Evolutionary conservation across 2,113 vertebrate genomes (phyloP), one percentile per base, ranked within the genome.

Genomic region (Mugil cephalus): DNA sequence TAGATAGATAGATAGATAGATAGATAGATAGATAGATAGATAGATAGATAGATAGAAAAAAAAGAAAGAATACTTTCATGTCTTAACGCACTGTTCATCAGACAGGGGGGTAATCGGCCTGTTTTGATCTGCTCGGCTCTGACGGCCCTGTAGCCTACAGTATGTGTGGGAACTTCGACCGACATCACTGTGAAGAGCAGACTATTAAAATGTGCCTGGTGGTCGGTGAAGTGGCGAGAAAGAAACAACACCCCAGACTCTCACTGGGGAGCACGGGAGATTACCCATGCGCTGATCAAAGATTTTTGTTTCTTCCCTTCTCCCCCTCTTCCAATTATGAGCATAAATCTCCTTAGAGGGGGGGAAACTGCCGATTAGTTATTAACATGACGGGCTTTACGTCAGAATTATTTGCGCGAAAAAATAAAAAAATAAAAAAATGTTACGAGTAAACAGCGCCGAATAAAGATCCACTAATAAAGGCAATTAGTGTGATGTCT

Each of bases 151-250:
- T 46, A 79, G 73, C 61, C 72, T 52, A 34, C 61, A 69, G 74
- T 71, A n/a, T 54, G 24, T 77, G 81, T 68, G 87, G 74, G 81
- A 79, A 84, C 85, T 85, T 80, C 24, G 73, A 79, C 72, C 56
- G 50, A 73, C 70, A 86, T 74, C 73, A 69, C 79, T 73, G 60
- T 82, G 74, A 68, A 59, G 73, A 74, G 70, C 86, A 87, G 84
- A 73, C 87, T 85, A 88, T 88, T 85, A 83, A 80, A 92, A 88
- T 87, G 74, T 86, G 87, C 74, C 86, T 77, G 75, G 77, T 89
- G 86, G 80, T 87, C 85, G 80, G 51, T 65, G 82, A 67, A 84
- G 76, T 78, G 81, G 51, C 65, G 74, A 85, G 78, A 85, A 88
- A 85, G 78, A 85, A 88, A 85, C 85, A 90, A 87, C 88, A 87